Conservation (phyloP, 2,113 vertebrate species). For the Meriones unguiculatus region DNA sequence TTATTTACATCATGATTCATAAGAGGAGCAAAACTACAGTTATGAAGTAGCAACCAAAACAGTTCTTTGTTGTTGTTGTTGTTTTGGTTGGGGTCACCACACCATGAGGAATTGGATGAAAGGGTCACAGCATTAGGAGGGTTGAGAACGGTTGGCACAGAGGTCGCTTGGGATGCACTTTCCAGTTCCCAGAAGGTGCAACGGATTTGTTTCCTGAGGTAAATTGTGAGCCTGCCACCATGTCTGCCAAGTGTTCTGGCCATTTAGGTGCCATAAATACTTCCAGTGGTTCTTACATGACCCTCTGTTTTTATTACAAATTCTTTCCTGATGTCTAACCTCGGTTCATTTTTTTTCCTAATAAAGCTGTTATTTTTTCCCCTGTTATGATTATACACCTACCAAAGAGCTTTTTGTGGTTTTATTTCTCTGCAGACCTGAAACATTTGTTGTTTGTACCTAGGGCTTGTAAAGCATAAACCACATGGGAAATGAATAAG, state of each 20-base stretch:
- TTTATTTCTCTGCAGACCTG: conserved; percentile 37
- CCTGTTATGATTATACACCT: conserved; percentile 35
- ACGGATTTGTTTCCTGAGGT: conserved; percentile 36
- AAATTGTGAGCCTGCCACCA: neutral
- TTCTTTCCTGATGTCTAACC: conserved; percentile 54
- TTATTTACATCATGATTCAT: neutral
- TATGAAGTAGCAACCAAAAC: neutral
- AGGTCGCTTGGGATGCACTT: neutral
- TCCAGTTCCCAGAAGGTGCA: neutral
- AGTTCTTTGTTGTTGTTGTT: neutral
- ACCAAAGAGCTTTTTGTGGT: neutral
- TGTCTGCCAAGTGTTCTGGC: neutral
- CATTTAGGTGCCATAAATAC: neutral
- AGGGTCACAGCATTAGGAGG: neutral
- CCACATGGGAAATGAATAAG: no score
- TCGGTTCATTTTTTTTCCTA: neutral
- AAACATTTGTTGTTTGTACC: neutral
- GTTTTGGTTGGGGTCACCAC: neutral
- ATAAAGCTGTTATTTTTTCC: neutral
- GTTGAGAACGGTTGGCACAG: neutral
- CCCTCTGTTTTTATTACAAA: conserved; percentile 60
- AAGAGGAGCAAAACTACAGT: neutral
- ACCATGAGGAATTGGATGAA: neutral
- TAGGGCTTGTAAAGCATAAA: no score
- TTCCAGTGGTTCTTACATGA: neutral